phyloP scores from a whole-genome alignment of 2,797 vertebrate species.

The Sphenodon punctatus region DNA sequence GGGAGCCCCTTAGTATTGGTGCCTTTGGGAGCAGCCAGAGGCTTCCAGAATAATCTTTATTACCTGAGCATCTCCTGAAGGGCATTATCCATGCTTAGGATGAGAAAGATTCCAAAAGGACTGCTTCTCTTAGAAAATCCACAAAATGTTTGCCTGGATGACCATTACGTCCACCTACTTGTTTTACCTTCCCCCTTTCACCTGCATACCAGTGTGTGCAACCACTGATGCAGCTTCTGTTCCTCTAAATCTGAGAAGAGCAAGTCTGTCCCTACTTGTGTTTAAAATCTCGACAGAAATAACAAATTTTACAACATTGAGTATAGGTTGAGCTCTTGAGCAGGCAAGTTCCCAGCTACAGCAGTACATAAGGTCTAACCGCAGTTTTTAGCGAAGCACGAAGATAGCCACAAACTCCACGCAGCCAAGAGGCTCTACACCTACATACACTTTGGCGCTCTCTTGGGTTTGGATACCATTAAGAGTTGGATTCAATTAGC shows the following conservation, averaged over 20 bases:
- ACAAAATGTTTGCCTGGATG: not conserved
- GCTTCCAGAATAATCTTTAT: not conserved
- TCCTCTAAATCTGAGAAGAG: not conserved
- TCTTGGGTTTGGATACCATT: not conserved
- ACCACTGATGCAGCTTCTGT: accelerated
- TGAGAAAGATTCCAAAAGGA: too few species aligned
- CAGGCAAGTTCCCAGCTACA: accelerated
- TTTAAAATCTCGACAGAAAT: not conserved
- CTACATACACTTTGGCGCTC: accelerated
- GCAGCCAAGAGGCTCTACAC: not conserved
- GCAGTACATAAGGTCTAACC: not conserved
- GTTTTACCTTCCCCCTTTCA: too few species aligned
- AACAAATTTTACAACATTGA: not conserved
- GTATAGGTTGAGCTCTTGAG: not conserved
- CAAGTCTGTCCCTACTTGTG: not conserved
- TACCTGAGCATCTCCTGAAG: not conserved
- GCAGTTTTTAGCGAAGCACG: too few species aligned
- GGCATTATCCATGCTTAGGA: not conserved
- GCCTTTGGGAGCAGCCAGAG: not conserved
- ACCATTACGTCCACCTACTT: not conserved
- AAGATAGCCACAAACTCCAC: too few species aligned
- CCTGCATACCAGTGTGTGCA: too few species aligned
- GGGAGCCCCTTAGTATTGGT: not conserved
- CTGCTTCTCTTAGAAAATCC: too few species aligned
- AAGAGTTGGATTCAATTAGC: not conserved